Evolutionary conservation across 2,888 invertebrate species (phyloP), one percentile per base, ranked within the genome.

Genomic region (Clistopyga incitator): DNA sequence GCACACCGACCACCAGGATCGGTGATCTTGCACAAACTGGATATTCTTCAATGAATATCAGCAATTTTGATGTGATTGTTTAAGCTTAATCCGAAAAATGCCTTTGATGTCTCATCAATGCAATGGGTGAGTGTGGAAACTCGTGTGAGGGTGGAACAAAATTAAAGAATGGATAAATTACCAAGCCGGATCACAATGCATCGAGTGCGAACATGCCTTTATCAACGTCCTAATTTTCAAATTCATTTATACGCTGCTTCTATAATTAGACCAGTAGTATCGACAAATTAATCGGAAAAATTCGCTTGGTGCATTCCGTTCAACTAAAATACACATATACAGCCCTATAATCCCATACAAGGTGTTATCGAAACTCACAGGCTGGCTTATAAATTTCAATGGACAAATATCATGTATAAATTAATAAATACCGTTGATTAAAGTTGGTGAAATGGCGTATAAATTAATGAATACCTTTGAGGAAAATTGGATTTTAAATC

Each of bases 111-210:
- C 13, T 61, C 34, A 47, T n/a, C 47, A 77, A 59, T 68, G 13
- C 47, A 29, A 68, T 47, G 20, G 29, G 18, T 20, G n/a, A n/a
- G n/a, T n/a, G n/a, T n/a, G n/a, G n/a, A 52, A 68, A 50, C 45
- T 45, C 29, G 54, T 70, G 56, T 29, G 75, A 50, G 45, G 59
- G 38, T 34, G 52, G 56, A 15, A 29, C 25, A 13, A 42, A 29
- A 45, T 64, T n/a, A 79, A 72, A 81, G 76, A 75, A 54, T 76
- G 38, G 56, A 38, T 79, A 59, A 80, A 80, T 83, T 83, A 70
- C 34, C 64, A 82, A 78, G 65, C 38, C 47, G 18, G 42, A 59
- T 11, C 45, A 42, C 59, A 52, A 59, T 68, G 42, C 67, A 54
- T 72, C 52, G 76, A 54, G 25, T 59, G 38, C 50, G 67, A 77